Evolutionary conservation across 2,888 invertebrate genomes (phyloP), one percentile per base, ranked within the genome.

Genomic region (Meloe dianella): DNA sequence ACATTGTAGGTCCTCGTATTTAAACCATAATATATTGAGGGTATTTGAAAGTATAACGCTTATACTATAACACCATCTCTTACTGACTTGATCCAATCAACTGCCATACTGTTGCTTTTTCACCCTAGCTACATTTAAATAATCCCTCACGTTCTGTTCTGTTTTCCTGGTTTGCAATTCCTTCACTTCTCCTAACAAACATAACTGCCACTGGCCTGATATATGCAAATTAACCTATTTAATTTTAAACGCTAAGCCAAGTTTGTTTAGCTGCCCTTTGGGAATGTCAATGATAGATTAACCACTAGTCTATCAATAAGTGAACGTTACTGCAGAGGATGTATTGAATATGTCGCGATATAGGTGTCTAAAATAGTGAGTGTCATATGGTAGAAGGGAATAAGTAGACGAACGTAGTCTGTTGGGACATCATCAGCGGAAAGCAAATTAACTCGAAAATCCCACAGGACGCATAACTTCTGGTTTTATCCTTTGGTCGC

Each of bases 371-470:
- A 51, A 22, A 22, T 12, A 22, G 9, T 24, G 63, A 64, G 57
- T 69, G 66, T 61, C 61, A 60, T 68, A 69, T 63, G 70, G 73
- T 73, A 72, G 63, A 74, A 68, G 67, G 74, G 72, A 74, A 62
- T 61, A 66, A 66, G 65, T 67, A 69, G 63, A 70, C 73, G 72
- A 74, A 73, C 70, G 73, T 65, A 60, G 67, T 54, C 59, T 60
- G 69, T 80, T 82, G 81, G 81, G 83, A 82, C 82, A 78, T 81
- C 82, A 82, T 83, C 81, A 82, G 78, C 79, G 78, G 78, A 77
- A 81, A 82, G 78, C 81, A 81, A 83, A 82, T 83, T 82, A 82
- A 81, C 82, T 80, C 77, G 76, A 75, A 76, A 78, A 74, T 78
- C 83, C 75, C 80, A 60, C 29, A 76, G 78, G 82, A 79, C 75